Percentiles rank a stretch among this genome's conserved stretches.
phyloP scores from a whole-genome alignment of 2,113 vertebrate genomes.

The Hymenochirus boettgeri region DNA sequence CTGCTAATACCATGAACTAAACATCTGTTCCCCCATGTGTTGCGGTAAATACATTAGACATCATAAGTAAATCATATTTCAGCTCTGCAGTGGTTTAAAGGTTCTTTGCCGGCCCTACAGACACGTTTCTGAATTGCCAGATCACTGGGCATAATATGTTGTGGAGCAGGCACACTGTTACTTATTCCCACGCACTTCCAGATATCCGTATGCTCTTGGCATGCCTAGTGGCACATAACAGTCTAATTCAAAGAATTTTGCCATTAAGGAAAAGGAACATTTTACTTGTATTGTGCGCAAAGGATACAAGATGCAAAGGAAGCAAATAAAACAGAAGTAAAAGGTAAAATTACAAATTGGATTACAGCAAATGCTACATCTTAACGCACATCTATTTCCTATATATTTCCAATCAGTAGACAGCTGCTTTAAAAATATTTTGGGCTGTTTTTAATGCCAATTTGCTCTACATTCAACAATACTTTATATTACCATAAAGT shows the following conservation, averaged over 20 bases:
- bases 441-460: no score
- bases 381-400: no score
- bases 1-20: neutral
- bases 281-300: neutral
- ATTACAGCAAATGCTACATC: no score
- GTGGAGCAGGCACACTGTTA: conserved; percentile 1
- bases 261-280: neutral
- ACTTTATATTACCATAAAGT: no score
- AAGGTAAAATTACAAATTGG: no score
- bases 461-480: no score
- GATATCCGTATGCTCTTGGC: conserved; percentile 27
- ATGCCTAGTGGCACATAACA: neutral
- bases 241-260: neutral
- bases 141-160: neutral
- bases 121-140: conserved; percentile 4
- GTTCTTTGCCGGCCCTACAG: neutral
- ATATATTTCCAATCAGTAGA: no score
- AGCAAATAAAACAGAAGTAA: no score
- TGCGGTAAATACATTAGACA: conserved; percentile 17
- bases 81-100: neutral
- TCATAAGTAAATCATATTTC: conserved; percentile 19
- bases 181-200: conserved; percentile 24
- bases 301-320: no score
- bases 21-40: conserved; percentile 23
- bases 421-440: no score